phyloP scores from a whole-genome alignment of 2,888 invertebrate species.

The Melinaea menophilus region DNA sequence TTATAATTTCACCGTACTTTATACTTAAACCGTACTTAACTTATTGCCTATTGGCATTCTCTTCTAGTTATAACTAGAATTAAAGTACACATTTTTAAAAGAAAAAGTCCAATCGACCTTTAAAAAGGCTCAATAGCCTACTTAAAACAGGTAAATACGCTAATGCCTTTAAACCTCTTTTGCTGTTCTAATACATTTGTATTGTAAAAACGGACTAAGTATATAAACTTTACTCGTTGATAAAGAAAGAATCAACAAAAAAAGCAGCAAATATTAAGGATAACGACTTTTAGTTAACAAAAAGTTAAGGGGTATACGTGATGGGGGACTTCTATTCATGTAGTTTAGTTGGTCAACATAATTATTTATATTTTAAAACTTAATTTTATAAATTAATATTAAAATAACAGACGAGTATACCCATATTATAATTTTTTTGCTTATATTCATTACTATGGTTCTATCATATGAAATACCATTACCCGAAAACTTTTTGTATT shows the following conservation, averaged over 20 bases:
- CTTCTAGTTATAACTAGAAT: not conserved
- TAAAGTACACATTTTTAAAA: not conserved
- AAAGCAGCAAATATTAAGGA: constrained; percentile 54
- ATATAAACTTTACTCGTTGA: constrained; percentile 30
- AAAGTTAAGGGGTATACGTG: constrained; percentile 34
- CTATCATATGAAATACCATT: too few species aligned
- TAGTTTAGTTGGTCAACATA: not conserved
- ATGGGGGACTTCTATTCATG: constrained; percentile 25
- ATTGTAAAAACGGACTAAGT: constrained; percentile 31
- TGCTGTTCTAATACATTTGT: constrained; percentile 20
- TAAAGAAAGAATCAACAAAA: constrained; percentile 40
- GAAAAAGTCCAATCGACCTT: not conserved
- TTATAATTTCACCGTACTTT: too few species aligned
- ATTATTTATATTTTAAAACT: not conserved
- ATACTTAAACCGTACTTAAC: too few species aligned
- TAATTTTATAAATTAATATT: too few species aligned
- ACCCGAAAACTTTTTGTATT: too few species aligned
- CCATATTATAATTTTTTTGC: too few species aligned
- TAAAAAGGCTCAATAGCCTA: too few species aligned
- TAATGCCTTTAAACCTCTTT: constrained; percentile 18
- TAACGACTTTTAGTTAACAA: constrained; percentile 45
- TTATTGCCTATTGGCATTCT: too few species aligned
- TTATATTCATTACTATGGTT: too few species aligned
- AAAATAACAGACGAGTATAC: too few species aligned
- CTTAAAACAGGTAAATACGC: constrained; percentile 10